phyloP scores from a whole-genome alignment of 2,797 vertebrate genomes.

The Orientallactaga sibirica region DNA sequence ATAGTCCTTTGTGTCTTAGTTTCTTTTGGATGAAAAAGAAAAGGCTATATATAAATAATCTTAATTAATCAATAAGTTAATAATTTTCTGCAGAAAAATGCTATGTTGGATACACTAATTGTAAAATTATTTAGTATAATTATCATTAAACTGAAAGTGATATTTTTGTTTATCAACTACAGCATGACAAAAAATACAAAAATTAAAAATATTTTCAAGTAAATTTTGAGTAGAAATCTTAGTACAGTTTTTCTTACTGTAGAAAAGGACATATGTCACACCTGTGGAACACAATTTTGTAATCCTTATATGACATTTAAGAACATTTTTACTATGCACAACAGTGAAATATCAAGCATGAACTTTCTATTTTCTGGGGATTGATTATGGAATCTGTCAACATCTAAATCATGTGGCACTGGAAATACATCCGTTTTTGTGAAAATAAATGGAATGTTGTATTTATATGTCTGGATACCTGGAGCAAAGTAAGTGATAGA shows the following conservation, averaged over 20 bases:
- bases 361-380: neutral
- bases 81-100: neutral
- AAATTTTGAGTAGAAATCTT: neutral
- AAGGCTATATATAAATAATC: neutral
- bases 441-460: neutral
- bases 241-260: neutral
- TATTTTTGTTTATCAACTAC: neutral
- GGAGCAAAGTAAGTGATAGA: neutral
- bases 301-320: neutral
- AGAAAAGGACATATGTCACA: neutral
- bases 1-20: neutral
- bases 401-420: neutral
- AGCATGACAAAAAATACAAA: conserved; percentile 2
- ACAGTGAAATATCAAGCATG: neutral
- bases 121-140: neutral
- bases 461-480: neutral
- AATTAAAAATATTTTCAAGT: neutral
- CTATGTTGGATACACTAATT: neutral
- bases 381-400: neutral
- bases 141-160: neutral
- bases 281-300: neutral
- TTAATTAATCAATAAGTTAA: neutral
- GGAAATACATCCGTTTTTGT: neutral
- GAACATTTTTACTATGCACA: neutral
- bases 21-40: neutral